Evolutionary conservation across 2,888 invertebrate genomes (phyloP), one percentile per base, ranked within the genome.

Genomic region (Cephalotes varians): DNA sequence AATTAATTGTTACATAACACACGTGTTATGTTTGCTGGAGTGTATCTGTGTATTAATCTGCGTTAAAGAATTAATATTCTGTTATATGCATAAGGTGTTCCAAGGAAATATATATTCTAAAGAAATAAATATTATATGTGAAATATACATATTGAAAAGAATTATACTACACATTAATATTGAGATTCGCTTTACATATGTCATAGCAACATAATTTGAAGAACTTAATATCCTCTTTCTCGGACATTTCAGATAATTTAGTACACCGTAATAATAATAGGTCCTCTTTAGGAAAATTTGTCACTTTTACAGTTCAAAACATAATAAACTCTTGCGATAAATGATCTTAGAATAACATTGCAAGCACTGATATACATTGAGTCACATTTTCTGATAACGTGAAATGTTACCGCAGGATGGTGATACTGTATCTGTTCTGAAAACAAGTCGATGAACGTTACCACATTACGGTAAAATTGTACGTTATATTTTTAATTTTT

Each of bases 321-420:
- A 7, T 54, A 54, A 21, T 28, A 51, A 28, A 6, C 47, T 76
- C 34, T 15, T 34, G 34, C 12, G 67, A 54, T 65, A 76, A 65
- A 9, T 65, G 4, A 1, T 71, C 9, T 15, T 18, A 34, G 25
- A 51, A 76, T 64, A 28, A 65, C 1, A 9, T 37, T 28, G 25
- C 71, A 56, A 28, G 28, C 44, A 73, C 3, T 18, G 73, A 6
- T 54, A 51, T 9, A n/a, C 31, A 25, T 6, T n/a, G n/a, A n/a
- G n/a, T 5, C 1, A 9, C 9, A 15, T 10, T 18, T 15, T 65
- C 28, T 65, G 65, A 28, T 40, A 37, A 62, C 49, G 12, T 25
- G 25, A n/a, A 15, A 64, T 37, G 28, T 76, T 76, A 76, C 65
- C 76, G 1, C n/a, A 31, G 51, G n/a, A 65, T 65, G 65, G 28